Percentiles rank a stretch among this genome's conserved stretches.
phyloP scores from a whole-genome alignment of 2,888 invertebrate genomes.

The Apomyelois bistriatella region DNA sequence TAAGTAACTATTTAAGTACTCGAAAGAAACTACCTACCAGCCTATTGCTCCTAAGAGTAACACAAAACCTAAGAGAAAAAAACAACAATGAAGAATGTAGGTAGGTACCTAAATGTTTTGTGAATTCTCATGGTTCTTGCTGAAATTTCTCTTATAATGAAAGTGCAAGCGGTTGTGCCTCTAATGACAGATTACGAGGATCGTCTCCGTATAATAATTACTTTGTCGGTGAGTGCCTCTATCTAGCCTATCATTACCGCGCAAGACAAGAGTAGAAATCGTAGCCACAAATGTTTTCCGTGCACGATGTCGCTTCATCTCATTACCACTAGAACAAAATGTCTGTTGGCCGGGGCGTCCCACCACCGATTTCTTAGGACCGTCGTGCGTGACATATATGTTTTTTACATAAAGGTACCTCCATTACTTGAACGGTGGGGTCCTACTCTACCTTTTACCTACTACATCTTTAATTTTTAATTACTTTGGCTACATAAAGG shows the following conservation, averaged over 20 bases:
- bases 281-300: slow-evolving; percentile 34
- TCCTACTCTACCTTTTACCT: too few relatives aligned
- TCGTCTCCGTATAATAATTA: slow-evolving; percentile 7
- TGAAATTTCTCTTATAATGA: slow-evolving; percentile 10
- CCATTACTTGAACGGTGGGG: not conserved
- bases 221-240: slow-evolving; percentile 1
- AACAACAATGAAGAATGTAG: slow-evolving; percentile 5
- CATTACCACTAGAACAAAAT: slow-evolving; percentile 56
- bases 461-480: too few relatives aligned
- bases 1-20: too few relatives aligned
- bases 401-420: slow-evolving; percentile 25
- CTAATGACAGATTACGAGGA: slow-evolving; percentile 8
- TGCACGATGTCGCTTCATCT: slow-evolving; percentile 40
- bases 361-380: slow-evolving; percentile 31
- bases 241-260: slow-evolving; percentile 21
- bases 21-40: too few relatives aligned
- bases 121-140: slow-evolving; percentile 9
- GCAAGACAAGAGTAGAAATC: slow-evolving; percentile 43
- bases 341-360: slow-evolving; percentile 31
- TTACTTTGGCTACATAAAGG: too few relatives aligned
- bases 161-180: slow-evolving; percentile 13
- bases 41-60: not conserved
- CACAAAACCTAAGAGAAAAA: not conserved
- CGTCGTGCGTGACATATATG: slow-evolving; percentile 45
- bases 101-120: not conserved